Evolutionary conservation across 2,888 invertebrate species (phyloP).

Genomic region (Netelia inedita): DNA sequence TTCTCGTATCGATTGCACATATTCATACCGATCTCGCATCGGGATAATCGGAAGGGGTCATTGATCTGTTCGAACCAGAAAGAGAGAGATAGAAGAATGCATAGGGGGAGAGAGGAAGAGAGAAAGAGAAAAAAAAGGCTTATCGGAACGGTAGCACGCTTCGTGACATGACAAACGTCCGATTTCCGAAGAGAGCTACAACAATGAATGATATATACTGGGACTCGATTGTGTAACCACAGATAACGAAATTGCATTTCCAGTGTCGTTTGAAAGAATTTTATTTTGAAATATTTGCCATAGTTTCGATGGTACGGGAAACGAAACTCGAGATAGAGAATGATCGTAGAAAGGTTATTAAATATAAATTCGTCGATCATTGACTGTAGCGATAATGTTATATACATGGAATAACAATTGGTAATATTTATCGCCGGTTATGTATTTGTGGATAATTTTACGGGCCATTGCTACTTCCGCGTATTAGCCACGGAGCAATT

Average conservation of each 20-base stretch:
- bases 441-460: background rate
- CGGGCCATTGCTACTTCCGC: background rate
- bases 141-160: constrained; percentile 2
- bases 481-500: background rate
- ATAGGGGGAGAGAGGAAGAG: background rate
- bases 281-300: background rate
- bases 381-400: too few species aligned
- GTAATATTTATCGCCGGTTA: too few species aligned
- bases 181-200: constrained; percentile 25
- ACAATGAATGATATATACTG: background rate
- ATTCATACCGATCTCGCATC: constrained; percentile 50
- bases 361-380: too few species aligned
- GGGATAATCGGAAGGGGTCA: constrained; percentile 40
- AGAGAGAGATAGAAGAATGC: background rate
- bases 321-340: background rate
- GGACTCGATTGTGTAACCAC: background rate
- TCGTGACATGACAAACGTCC: constrained; percentile 15
- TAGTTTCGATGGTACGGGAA: background rate
- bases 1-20: constrained; percentile 57
- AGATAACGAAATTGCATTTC: background rate
- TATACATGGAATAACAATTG: too few species aligned
- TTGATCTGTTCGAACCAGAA: constrained; percentile 39
- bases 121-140: background rate
- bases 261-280: background rate
- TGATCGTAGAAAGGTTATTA: background rate